Evolutionary conservation across 2,113 vertebrate genomes (phyloP).

Genomic region (Microcebus griseorufus): DNA sequence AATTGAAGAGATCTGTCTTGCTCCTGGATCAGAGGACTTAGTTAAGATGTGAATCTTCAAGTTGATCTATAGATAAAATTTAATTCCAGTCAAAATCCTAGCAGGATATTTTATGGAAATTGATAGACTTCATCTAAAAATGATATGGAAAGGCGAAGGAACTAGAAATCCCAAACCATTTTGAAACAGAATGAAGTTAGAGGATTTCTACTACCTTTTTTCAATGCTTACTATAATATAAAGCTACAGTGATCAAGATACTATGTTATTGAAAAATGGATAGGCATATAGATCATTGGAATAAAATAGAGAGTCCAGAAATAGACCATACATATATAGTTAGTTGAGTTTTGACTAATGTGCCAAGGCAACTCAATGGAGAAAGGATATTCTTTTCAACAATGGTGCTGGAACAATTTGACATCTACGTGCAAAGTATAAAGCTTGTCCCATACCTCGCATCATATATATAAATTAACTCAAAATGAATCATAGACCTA

Average conservation of each 20-base stretch:
- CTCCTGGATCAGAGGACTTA: not conserved
- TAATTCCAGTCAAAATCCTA: not conserved
- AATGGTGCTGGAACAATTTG: not conserved
- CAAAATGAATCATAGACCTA: not conserved
- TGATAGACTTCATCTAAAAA: not conserved
- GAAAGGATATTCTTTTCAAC: not conserved
- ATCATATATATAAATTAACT: not conserved
- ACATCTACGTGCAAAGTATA: not conserved
- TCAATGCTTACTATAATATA: not conserved
- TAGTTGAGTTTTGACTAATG: not conserved
- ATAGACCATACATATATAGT: not conserved
- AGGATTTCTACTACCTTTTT: not conserved
- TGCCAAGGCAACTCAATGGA: not conserved
- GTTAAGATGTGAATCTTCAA: not conserved
- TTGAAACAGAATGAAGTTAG: not conserved
- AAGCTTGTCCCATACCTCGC: not conserved
- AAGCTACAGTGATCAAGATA: not conserved
- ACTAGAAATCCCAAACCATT: not conserved
- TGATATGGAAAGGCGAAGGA: not conserved
- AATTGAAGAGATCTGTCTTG: not conserved
- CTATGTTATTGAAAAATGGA: not conserved
- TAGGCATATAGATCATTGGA: not conserved
- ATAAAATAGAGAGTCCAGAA: not conserved
- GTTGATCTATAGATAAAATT: not conserved
- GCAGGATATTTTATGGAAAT: not conserved